Evolutionary conservation across 2,113 vertebrate species (phyloP), one percentile per base, ranked within the genome.

Genomic region (Zapus hudsonius): DNA sequence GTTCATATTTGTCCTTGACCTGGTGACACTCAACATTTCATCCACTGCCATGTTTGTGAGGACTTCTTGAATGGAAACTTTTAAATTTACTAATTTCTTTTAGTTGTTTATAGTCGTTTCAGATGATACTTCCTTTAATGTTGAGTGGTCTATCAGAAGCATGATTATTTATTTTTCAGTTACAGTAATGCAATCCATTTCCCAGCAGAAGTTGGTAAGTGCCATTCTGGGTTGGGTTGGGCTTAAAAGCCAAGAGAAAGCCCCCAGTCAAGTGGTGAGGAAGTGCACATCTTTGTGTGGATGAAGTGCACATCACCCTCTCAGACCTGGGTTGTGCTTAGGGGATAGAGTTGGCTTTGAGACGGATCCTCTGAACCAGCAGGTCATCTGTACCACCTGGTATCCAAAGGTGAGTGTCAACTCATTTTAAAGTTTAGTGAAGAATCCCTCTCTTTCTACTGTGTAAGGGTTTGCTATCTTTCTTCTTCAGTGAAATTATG

Each of bases 221-320:
- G 78, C 87, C 61, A 76, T 52, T 31, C 70, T 83, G 76, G n/a
- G 40, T 52, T 70, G 92, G 90, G 91, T 63, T 74, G 85, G 85
- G 81, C 85, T 96, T 95, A 91, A 96, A 95, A 96, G 91, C 91
- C 31, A 57, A 93, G 66, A 55, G 73, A 84, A 83, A 85, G 33
- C 44, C 70, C 69, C 25, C 4, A 31, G 59, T 38, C 19, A 75
- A 44, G 15, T 33, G 70, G 55, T 73, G 55, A 84, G 61, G 88
- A 90, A 82, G 81, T 27, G 36, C 29, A 38, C 27, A 52, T 79
- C 85, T 85, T 42, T 59, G 33, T 76, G 57, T 38, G 3, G 74
- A 66, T 94, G 63, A 75, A 67, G 52, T 44, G 27, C 52, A 36
- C 15, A 55, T 16, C 7, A 1, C 23, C 13, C 23, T 84, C 44